Base-by-base conservation (phyloP, 1,140 invertebrate genomes). In the Brachionus manjavacas region DNA sequence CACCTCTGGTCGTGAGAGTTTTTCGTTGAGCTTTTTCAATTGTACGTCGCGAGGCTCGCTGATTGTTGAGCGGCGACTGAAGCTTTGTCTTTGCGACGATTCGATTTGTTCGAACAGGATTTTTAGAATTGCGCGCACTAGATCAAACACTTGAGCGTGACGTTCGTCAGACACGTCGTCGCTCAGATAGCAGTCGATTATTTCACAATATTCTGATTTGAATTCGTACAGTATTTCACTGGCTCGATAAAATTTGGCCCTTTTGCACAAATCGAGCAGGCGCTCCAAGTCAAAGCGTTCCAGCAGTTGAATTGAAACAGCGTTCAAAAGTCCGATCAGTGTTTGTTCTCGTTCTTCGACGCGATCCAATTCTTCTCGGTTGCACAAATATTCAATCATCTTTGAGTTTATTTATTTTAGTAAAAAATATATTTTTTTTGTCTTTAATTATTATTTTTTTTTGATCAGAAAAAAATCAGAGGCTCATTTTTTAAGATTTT, bases 311-410 rank as follows among this genome's bases (percentile, higher is more conserved):
- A 23, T 70, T 35, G 23, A 83, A 2, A 83, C 41, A 16, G 16
- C 28, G 35, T 83, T 68, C 46, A 72, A 35, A 1, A 83, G 20
- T 87, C 94, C 93, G 76, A 95, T 88, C 87, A 95, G 90, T 4
- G 94, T 93, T 86, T 94, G 94, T 88, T 96, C 94, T 70, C 94
- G 90, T 87, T 95, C 94, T 85, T 93, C 92, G 81, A 92, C 90
- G 66, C 92, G 89, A 52, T 91, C 89, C 72, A 52, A 28, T 84
- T 91, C 90, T 86, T 92, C 89, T 84, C 90, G 86, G 12, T 68
- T 81, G 28, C 79, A 81, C 31, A 81, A 28, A 81, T 81, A 81
- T 66, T 81, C 79, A 28, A 81, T 31, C 79, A 81, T 81, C 68
- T 72, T n/a, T 41, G 6, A 31, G 14, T 68, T 90, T 87, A 3